Evolutionary conservation across 1,140 invertebrate species (phyloP), one percentile per base, ranked within the genome.

Genomic region (Drosophila pseudoobscura): DNA sequence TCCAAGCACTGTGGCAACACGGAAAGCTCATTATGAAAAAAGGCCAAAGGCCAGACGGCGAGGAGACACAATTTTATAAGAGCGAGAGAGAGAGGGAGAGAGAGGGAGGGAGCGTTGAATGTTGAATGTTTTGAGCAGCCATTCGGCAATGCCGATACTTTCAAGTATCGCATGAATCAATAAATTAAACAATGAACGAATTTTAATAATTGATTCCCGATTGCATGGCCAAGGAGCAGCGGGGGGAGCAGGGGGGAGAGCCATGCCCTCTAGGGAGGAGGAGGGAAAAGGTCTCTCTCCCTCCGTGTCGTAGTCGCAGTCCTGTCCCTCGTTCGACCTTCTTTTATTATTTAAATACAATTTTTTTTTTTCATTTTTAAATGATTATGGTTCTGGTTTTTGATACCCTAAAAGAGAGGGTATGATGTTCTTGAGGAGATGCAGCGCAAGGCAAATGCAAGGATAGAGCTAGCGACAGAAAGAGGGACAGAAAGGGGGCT

Each of bases 11-110:
- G 63, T 55, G 13, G 51, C 11, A 70, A 70, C 66, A 70, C 66
- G 66, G 52, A 70, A 70, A 70, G 63, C 66, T 70, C 64, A 70
- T 70, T 70, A 69, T 69, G 64, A 57, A 69, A 69, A 69, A 69
- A 69, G 56, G 66, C 66, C 66, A 70, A 57, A 53, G 66, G 66
- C 66, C 64, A 70, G 63, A 11, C 43, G 52, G 15, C 57, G 66
- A 69, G 66, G 66, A 70, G 66, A 70, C 63, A 70, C 52, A 46
- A 13, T 57, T 13, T 55, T 70, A 69, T 70, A 70, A 50, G 51
- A 39, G 15, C 15, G 15, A 15, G 29, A 31, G 6, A 31, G 29
- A 8, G 26, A 7, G 7, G 2, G 29, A 29, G 29, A 8, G 0
- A 8, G 29, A 31, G 29, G 2, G 8, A 3, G 7, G 3, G 29